Evolutionary conservation across 2,113 vertebrate genomes (phyloP).

Genomic region (Orthonyx spaldingii): DNA sequence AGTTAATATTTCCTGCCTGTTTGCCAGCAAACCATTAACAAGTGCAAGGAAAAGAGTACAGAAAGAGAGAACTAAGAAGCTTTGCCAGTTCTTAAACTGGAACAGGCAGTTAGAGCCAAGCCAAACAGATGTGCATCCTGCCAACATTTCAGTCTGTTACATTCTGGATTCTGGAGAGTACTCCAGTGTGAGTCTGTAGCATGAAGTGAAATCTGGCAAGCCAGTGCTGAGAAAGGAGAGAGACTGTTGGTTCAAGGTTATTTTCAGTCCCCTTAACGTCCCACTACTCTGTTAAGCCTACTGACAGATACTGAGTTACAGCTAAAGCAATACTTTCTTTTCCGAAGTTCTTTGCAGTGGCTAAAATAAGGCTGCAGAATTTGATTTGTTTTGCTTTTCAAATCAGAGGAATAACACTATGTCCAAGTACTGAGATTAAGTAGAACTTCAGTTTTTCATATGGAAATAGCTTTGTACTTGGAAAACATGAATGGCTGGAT

Average conservation of each 20-base stretch:
- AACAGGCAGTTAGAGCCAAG: neutral
- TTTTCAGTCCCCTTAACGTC: neutral
- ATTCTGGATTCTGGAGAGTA: neutral
- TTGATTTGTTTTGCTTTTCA: neutral
- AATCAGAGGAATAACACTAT: neutral
- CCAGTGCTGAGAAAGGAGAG: neutral
- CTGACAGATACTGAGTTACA: neutral
- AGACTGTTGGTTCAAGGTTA: neutral
- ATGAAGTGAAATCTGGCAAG: neutral
- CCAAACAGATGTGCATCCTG: neutral
- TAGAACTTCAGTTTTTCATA: neutral
- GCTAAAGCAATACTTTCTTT: neutral
- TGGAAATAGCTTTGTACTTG: conserved; percentile 5
- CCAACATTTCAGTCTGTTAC: conserved; percentile 13
- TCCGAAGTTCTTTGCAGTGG: neutral
- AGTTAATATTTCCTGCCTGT: neutral
- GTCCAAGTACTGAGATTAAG: neutral
- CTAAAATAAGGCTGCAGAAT: neutral
- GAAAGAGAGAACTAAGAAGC: neutral
- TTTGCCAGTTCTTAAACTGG: conserved; percentile 6
- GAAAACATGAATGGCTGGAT: conserved; percentile 15
- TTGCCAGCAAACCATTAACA: neutral
- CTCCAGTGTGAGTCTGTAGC: neutral
- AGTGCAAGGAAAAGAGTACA: neutral
- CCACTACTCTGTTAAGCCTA: neutral